Percentiles rank a stretch among this genome's conserved stretches.
phyloP scores from a whole-genome alignment of 2,113 vertebrate species.

The Halcyon malimbica region DNA sequence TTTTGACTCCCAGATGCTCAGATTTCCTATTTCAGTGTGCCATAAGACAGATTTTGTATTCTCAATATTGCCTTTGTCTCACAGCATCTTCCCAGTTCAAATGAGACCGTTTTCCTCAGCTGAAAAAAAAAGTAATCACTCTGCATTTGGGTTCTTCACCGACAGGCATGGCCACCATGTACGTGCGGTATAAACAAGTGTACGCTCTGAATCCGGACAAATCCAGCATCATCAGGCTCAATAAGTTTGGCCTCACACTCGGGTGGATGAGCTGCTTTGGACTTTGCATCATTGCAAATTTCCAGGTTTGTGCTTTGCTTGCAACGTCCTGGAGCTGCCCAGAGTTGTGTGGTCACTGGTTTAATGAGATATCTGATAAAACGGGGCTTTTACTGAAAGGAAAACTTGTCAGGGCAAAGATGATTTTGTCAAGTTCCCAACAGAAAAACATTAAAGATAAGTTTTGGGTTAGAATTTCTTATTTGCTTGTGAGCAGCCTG shows the following conservation, averaged over 20 bases:
- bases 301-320: constrained; percentile 81
- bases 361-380: background rate
- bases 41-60: background rate
- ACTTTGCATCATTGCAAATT: constrained; percentile 90
- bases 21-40: background rate
- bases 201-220: constrained; percentile 76
- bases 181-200: constrained; percentile 90
- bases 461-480: background rate
- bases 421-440: background rate
- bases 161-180: constrained; percentile 87
- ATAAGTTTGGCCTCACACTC: constrained; percentile 78
- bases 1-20: background rate
- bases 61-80: background rate
- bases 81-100: background rate
- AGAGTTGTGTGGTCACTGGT: background rate
- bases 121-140: background rate
- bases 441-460: background rate
- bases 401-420: background rate
- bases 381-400: background rate
- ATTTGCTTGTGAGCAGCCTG: background rate
- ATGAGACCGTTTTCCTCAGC: background rate
- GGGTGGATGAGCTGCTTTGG: constrained; percentile 88
- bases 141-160: background rate
- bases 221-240: constrained; percentile 70
- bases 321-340: background rate